These are phyloP conservation scores for Leuciscus idus DNA, from an alignment of 2,113 vertebrate species.

Conservation along the genomic window DNA sequence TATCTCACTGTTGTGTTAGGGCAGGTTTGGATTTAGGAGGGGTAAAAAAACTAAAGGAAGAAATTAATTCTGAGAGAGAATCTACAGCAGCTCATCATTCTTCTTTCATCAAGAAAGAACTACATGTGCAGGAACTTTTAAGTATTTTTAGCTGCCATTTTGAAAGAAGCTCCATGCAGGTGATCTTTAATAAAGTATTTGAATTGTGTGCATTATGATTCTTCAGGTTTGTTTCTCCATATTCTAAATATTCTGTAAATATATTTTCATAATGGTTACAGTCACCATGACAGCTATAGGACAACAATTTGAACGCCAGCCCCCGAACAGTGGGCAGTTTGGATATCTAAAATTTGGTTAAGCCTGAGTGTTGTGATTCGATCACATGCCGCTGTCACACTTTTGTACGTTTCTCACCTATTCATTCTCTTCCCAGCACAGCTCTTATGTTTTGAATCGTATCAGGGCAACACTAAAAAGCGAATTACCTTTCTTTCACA, in stretches of 20 bases:
- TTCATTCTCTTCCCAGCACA: neutral
- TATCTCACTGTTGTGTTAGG: constrained; percentile 1
- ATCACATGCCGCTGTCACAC: constrained; percentile 68
- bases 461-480: constrained; percentile 8
- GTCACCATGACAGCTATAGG: constrained; percentile 87
- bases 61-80: neutral
- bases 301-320: constrained; percentile 83
- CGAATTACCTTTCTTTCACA: constrained; percentile 26
- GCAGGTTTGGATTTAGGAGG: neutral
- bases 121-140: neutral
- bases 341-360: constrained; percentile 88
- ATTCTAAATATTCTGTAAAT: constrained; percentile 91
- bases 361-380: constrained; percentile 68
- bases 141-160: neutral
- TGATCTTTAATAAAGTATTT: constrained; percentile 34
- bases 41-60: neutral
- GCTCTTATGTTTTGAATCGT: constrained; percentile 39
- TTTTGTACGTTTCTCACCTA: neutral
- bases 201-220: neutral
- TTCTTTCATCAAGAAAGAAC: neutral
- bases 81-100: neutral
- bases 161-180: neutral
- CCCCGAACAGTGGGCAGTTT: constrained; percentile 82
- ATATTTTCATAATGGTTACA: constrained; percentile 85
- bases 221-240: constrained; percentile 46